Conservation (phyloP, 1,140 invertebrate species). For the Varroa destructor region DNA sequence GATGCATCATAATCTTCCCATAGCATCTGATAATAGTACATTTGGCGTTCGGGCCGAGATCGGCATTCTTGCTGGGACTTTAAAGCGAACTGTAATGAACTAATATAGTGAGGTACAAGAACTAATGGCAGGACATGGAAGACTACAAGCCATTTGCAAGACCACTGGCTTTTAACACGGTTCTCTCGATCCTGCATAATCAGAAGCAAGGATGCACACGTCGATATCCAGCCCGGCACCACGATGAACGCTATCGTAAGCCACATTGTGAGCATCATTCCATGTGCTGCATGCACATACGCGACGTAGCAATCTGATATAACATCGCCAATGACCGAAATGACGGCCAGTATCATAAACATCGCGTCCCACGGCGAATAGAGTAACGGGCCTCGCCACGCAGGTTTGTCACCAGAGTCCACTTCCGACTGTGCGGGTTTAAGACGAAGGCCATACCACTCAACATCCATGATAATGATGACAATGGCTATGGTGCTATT, state of each 20-base stretch:
- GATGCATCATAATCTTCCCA: conserved; percentile 23
- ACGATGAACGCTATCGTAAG: conserved; percentile 15
- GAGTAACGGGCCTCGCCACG: not conserved
- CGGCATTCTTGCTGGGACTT: conserved; percentile 24
- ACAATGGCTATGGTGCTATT: too few species aligned
- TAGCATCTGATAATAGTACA: conserved; percentile 14
- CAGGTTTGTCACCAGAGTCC: conserved; percentile 9
- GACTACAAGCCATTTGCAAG: not conserved
- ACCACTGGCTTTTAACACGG: conserved; percentile 14
- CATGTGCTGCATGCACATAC: conserved; percentile 5
- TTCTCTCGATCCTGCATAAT: conserved; percentile 16
- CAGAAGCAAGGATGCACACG: not conserved
- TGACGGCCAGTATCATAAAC: conserved; percentile 3
- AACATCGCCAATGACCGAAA: conserved; percentile 3
- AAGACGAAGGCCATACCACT: conserved; percentile 16
- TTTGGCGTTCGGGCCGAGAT: not conserved
- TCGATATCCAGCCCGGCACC: conserved; percentile 7
- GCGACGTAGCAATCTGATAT: conserved; percentile 9
- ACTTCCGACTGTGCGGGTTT: not conserved
- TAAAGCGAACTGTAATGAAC: conserved; percentile 1
- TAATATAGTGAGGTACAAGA: conserved; percentile 6
- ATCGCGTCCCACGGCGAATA: conserved; percentile 1
- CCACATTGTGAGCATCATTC: conserved; percentile 7
- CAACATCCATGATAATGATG: conserved; percentile 8
- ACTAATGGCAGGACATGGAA: conserved; percentile 18